Conservation (phyloP, 2,888 invertebrate genomes). For the Tryphoninae sp. region DNA sequence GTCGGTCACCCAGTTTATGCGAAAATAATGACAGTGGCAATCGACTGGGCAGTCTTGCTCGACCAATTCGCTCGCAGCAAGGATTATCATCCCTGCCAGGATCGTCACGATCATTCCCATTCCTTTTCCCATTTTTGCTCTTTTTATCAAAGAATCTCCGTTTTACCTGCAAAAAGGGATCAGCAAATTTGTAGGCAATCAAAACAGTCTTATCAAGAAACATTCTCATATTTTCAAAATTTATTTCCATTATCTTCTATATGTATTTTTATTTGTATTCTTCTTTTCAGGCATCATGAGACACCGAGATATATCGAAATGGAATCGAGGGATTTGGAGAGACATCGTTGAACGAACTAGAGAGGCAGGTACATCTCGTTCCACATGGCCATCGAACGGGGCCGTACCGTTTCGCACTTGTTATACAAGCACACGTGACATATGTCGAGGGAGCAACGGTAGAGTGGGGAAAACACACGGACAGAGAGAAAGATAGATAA, state of each 20-base stretch:
- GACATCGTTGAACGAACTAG: constrained; percentile 16
- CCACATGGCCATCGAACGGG: background rate
- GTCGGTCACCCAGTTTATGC: constrained; percentile 90
- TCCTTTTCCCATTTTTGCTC: constrained; percentile 66
- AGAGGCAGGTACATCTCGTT: constrained; percentile 31
- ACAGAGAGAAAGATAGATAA: constrained; percentile 60
- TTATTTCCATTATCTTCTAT: background rate
- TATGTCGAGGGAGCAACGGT: background rate
- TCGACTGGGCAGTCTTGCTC: constrained; percentile 88
- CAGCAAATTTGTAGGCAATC: constrained; percentile 49
- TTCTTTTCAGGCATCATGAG: background rate
- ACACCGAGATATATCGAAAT: constrained; percentile 10
- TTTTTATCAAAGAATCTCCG: constrained; percentile 44
- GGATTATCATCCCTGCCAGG: constrained; percentile 66
- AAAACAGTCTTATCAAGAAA: constrained; percentile 7
- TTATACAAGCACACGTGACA: background rate
- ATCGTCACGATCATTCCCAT: constrained; percentile 60
- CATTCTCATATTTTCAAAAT: background rate
- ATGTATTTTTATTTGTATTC: background rate
- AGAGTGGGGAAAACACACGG: constrained; percentile 25
- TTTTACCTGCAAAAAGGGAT: background rate
- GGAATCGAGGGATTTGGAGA: background rate
- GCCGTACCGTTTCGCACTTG: background rate
- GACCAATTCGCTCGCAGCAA: constrained; percentile 85
- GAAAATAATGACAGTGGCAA: constrained; percentile 89